phyloP scores from a whole-genome alignment of 2,888 invertebrate species.

The Plagiodera versicolora region DNA sequence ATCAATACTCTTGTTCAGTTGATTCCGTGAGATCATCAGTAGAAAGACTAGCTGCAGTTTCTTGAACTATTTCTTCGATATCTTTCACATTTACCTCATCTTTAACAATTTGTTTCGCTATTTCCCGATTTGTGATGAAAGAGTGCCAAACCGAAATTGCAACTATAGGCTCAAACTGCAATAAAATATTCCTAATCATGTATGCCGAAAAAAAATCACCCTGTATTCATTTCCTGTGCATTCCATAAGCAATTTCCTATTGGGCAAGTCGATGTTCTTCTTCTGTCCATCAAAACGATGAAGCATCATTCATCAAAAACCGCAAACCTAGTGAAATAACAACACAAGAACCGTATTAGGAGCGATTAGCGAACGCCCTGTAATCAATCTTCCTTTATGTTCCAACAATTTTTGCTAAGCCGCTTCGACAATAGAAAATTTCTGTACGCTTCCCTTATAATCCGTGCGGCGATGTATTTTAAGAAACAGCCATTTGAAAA shows the following conservation, averaged over 20 bases:
- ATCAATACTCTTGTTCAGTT: too few species aligned
- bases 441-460: conserved; percentile 7
- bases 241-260: not conserved
- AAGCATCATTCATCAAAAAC: not conserved
- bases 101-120: too few species aligned
- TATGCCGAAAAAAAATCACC: too few species aligned
- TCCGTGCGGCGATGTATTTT: conserved; percentile 5
- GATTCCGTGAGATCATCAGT: too few species aligned
- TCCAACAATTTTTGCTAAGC: conserved; percentile 22
- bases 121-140: too few species aligned
- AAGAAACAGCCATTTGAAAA: conserved; percentile 7
- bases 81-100: too few species aligned
- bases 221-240: too few species aligned
- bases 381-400: conserved; percentile 27
- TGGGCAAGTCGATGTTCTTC: not conserved
- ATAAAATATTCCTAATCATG: too few species aligned
- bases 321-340: conserved; percentile 1
- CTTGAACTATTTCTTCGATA: too few species aligned
- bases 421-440: conserved; percentile 14
- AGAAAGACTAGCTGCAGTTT: too few species aligned
- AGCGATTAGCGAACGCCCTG: conserved; percentile 7
- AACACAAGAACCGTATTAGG: conserved; percentile 11
- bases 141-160: too few species aligned
- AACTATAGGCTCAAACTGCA: too few species aligned
- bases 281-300: not conserved